Evolutionary conservation across 2,888 invertebrate species (phyloP), one percentile per base, ranked within the genome.

Genomic region (Aricia artaxerxes): DNA sequence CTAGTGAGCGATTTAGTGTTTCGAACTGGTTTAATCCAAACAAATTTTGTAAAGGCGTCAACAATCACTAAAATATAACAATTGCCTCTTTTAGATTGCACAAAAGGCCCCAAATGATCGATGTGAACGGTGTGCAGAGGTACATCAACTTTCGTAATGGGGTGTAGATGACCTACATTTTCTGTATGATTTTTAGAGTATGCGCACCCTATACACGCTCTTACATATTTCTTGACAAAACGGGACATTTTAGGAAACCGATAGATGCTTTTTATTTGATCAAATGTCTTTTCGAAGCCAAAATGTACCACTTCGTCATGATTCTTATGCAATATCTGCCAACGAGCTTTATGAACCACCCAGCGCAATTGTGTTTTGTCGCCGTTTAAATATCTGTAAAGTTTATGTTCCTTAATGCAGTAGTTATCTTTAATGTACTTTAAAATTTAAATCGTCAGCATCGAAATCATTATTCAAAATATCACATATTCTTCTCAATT

Each of bases 201-300:
- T 3, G 90, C 80, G 44, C 44, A 79, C 90, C 91, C 2, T 86
- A 83, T 0, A 90, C 82, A 81, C 89, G 91, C 44, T 44, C 44
- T 44, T 44, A 44, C 44, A 44, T 44, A 40, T 40, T 40, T 40
- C 40, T 40, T 40, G 0, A 89, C 86, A 78, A 88, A 89, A 1
- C 82, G 78, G 73, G 83, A 83, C 89, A 91, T 89, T 11, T 85
- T 83, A 0, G 87, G 85, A 78, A 92, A 92, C 89, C 90, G 92
- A 82, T 90, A 92, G n/a, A 84, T 82, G 79, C 86, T 81, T 61
- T 82, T 80, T 9, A 90, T 80, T 40, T 84, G 81, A 6, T 84
- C 80, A 4, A 89, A 24, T 6, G 81, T 82, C 77, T 83, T 83
- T 78, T 80, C 79, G 1, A 78, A 13, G 0, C 82, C 82, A 44